Evolutionary conservation across 2,888 invertebrate species (phyloP), one percentile per base, ranked within the genome.

Genomic region (Amphiduros pacificus): DNA sequence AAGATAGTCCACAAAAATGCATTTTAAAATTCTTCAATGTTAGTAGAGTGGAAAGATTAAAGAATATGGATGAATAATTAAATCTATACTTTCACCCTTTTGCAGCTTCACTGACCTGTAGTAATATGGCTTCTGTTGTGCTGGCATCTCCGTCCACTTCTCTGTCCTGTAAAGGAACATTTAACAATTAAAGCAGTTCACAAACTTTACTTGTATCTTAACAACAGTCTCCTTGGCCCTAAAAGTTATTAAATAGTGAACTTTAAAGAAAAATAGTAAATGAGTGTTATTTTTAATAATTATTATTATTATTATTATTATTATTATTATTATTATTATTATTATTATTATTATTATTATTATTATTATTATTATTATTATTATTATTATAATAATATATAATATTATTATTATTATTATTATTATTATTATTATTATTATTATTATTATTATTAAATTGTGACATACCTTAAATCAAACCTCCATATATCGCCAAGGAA

Each of bases 401-500:
- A n/a, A n/a, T n/a, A n/a, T n/a, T n/a, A n/a, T n/a, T n/a, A n/a
- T 14, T 17, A 11, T 48, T 20, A n/a, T 48, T 9, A 48, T 9
- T 48, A n/a, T 14, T 17, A 17, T 17, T 36, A 36, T 36, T 17
- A 9, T 14, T 14, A 14, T 36, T 14, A 9, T 14, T 5, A n/a
- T 51, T 51, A 22, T 51, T 51, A 3, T 27, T n/a, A n/a, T 22
- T 51, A 9, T 14, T 51, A 22, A 63, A 36, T 3, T 11, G 17
- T 11, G 24, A 32, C 61, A 40, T 54, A 66, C 66, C 20, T 56
- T 32, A 66, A 22, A 36, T 61, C 24, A 44, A 67, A 65, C 26
- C 66, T 52, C 73, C 73, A 73, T 27, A 73, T 64, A 52, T 73
- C 73, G 40, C 63, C 63, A 41, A 60, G 68, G 63, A 62, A 65